Evolutionary conservation across 64 coral and sea anemone species (phyloP).

Genomic region (Astreopora myriophthalma): DNA sequence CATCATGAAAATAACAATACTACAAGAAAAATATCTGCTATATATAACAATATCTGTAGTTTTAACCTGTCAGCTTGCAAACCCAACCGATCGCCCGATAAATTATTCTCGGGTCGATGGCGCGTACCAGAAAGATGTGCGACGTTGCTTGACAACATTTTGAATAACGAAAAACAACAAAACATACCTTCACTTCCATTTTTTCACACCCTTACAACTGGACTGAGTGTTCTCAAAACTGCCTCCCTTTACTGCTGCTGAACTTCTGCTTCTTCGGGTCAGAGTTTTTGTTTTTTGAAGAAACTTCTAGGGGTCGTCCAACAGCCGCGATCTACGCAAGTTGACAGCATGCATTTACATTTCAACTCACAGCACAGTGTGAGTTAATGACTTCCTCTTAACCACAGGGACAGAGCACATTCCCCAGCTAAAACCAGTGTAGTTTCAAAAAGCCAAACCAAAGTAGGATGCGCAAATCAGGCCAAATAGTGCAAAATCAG

Average conservation of each 20-base stretch:
- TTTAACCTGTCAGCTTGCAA: background rate
- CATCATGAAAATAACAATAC: background rate
- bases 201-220: background rate
- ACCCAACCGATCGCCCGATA: background rate
- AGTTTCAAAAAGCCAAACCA: no score
- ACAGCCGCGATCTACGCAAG: background rate
- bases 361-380: background rate
- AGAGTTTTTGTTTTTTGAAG: background rate
- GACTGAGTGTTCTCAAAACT: background rate
- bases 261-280: background rate
- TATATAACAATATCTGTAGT: background rate
- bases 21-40: background rate
- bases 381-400: conserved; percentile 9
- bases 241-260: background rate
- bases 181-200: conserved; percentile 52
- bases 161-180: background rate
- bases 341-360: conserved; percentile 2
- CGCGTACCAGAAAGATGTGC: background rate
- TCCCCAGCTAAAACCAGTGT: no score
- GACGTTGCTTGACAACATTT: conserved; percentile 13
- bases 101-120: background rate
- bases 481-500: no score
- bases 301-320: no score
- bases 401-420: background rate
- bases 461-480: no score